A percentile compares a stretch with the other conserved stretches of the same genome.
Evolutionary conservation across 2,797 vertebrate genomes (phyloP).

Genomic region (Acestrorhynchus altus): DNA sequence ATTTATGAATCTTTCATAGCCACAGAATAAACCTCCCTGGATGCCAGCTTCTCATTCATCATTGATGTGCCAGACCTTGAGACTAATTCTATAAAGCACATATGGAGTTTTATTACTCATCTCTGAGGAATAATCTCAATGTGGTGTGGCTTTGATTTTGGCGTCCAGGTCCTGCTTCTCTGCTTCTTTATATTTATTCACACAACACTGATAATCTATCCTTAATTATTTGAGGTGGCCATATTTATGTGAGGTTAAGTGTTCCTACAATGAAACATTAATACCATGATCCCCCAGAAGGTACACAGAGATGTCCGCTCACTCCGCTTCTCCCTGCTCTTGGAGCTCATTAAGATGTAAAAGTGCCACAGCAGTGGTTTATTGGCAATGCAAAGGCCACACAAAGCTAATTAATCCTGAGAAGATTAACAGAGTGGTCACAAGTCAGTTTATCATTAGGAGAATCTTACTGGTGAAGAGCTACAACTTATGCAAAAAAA

Average conservation of each 20-base stretch:
- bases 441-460: slow-evolving; percentile 16
- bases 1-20: slow-evolving; percentile 62
- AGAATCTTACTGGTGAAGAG: slow-evolving; percentile 8
- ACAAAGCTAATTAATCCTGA: slow-evolving; percentile 39
- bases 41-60: slow-evolving; percentile 54
- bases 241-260: slow-evolving; percentile 48
- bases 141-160: slow-evolving; percentile 47
- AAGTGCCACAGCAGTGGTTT: slow-evolving; percentile 36
- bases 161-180: slow-evolving; percentile 24
- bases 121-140: slow-evolving; percentile 52
- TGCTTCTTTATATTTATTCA: slow-evolving; percentile 54
- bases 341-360: slow-evolving; percentile 39
- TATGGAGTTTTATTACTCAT: slow-evolving; percentile 52
- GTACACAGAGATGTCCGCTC: slow-evolving; percentile 5
- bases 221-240: slow-evolving; percentile 44
- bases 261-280: slow-evolving; percentile 42
- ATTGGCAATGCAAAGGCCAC: slow-evolving; percentile 38
- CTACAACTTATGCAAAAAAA: background rate
- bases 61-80: slow-evolving; percentile 55
- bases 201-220: slow-evolving; percentile 45
- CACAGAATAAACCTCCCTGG: slow-evolving; percentile 48
- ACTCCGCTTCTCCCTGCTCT: slow-evolving; percentile 30
- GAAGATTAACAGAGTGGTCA: slow-evolving; percentile 24
- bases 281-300: slow-evolving; percentile 27
- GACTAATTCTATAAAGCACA: slow-evolving; percentile 53